Conservation (phyloP, 2,888 invertebrate species). For the Athrips mouffetella region DNA sequence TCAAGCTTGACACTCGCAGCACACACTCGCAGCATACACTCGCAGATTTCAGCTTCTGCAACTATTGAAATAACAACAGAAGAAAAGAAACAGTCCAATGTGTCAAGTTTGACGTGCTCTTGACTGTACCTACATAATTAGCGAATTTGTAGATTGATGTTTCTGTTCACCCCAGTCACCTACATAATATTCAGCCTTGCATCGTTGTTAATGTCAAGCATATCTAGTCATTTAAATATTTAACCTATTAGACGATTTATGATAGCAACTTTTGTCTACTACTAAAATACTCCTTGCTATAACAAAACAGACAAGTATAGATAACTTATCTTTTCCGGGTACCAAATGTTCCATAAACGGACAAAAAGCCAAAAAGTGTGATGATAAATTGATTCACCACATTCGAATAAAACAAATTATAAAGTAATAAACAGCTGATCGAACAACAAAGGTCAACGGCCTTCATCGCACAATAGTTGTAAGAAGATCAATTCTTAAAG, state of each 20-base stretch:
- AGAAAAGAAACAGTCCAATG: too few species aligned
- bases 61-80: too few species aligned
- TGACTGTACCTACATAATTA: too few species aligned
- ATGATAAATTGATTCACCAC: conserved; percentile 4
- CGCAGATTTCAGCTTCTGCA: too few species aligned
- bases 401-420: background rate
- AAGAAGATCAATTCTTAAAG: conserved; percentile 37
- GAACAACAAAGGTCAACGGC: conserved; percentile 25
- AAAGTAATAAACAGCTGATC: conserved; percentile 10
- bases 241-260: too few species aligned
- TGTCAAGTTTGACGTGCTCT: too few species aligned
- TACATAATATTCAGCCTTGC: conserved; percentile 39
- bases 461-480: conserved; percentile 35
- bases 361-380: background rate
- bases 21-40: too few species aligned
- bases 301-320: background rate
- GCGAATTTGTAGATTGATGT: too few species aligned
- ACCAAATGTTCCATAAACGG: background rate
- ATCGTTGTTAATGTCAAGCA: conserved; percentile 42
- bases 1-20: too few species aligned
- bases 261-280: too few species aligned
- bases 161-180: too few species aligned
- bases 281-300: too few species aligned
- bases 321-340: background rate
- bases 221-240: conserved; percentile 25